Conservation (phyloP, 1,140 invertebrate species). For the Contarinia nasturtii region DNA sequence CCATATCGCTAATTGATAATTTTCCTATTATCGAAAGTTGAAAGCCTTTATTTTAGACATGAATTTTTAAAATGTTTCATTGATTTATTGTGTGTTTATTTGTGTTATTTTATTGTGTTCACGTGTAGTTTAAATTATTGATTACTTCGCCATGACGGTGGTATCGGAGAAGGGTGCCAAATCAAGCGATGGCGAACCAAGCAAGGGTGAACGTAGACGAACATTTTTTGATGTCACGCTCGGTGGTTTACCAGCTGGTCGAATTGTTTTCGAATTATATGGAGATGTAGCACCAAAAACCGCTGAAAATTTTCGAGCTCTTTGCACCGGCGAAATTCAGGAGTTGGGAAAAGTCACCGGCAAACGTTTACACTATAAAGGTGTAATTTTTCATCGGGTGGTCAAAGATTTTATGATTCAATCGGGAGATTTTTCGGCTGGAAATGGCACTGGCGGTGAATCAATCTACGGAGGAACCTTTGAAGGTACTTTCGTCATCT, state of each 20-base stretch:
- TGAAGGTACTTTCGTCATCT: too few species aligned
- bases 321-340: conserved; percentile 73
- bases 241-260: conserved; percentile 65
- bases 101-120: too few species aligned
- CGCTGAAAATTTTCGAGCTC: conserved; percentile 78
- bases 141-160: too few species aligned
- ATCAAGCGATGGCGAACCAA: neutral
- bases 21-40: too few species aligned
- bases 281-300: conserved; percentile 84
- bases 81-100: too few species aligned
- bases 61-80: too few species aligned
- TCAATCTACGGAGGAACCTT: conserved; percentile 81
- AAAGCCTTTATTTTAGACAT: too few species aligned
- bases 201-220: conserved; percentile 30
- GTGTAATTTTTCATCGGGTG: conserved; percentile 73
- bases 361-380: conserved; percentile 57
- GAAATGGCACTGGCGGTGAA: conserved; percentile 80
- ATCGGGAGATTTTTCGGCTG: conserved; percentile 70
- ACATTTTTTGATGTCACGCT: conserved; percentile 88
- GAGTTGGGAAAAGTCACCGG: conserved; percentile 51
- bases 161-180: too few species aligned
- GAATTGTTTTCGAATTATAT: conserved; percentile 88
- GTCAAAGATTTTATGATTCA: conserved; percentile 88
- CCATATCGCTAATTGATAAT: too few species aligned
- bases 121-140: too few species aligned